These are phyloP conservation scores for Brachypodius melanocephalos DNA, from an alignment of 2,113 vertebrate genomes.

Conservation along the genomic window DNA sequence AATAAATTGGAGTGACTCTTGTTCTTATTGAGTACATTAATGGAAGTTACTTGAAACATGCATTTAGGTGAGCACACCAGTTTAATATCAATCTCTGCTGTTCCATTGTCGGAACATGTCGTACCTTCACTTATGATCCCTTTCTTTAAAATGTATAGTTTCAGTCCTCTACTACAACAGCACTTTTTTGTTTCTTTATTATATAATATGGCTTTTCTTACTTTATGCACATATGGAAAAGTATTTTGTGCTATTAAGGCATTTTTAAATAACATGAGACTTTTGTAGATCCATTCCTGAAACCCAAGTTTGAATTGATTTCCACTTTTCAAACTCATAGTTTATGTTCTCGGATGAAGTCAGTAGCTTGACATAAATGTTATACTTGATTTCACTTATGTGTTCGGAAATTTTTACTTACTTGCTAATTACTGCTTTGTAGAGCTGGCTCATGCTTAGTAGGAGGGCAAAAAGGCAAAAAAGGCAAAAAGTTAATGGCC, in stretches of 20 bases:
- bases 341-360: neutral
- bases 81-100: neutral
- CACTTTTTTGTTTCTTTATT: neutral
- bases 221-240: neutral
- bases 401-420: neutral
- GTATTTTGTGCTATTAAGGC: neutral
- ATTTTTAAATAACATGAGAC: neutral
- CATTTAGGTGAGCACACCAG: neutral
- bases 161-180: neutral
- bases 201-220: neutral
- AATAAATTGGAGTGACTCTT: constrained; percentile 10
- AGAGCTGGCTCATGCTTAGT: neutral
- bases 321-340: neutral
- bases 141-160: neutral
- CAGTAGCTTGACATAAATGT: neutral
- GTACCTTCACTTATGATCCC: neutral
- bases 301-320: neutral
- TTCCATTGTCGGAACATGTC: neutral
- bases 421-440: neutral
- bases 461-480: neutral
- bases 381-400: neutral
- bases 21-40: neutral
- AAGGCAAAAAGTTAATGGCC: neutral
- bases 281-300: neutral
- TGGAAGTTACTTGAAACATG: neutral